Percentiles rank a stretch among this genome's conserved stretches.
These are phyloP conservation scores for Lithosia quadra DNA, from an alignment of 2,888 invertebrate genomes.

Conservation along the genomic window DNA sequence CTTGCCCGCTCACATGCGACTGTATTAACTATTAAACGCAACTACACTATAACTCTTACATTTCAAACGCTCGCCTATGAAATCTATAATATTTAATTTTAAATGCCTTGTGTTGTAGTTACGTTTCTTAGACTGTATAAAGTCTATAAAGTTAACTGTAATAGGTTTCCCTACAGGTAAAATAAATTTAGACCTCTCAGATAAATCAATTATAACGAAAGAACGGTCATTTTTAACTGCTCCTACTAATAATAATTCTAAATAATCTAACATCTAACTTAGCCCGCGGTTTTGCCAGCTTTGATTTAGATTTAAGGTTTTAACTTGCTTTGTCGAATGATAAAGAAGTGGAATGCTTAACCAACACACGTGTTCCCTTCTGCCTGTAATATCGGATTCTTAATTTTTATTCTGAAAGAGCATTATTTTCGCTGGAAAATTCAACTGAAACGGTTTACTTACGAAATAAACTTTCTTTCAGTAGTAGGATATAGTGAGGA, in stretches of 20 bases:
- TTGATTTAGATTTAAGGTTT: too few species aligned
- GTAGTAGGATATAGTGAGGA: too few species aligned
- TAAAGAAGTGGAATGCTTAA: too few species aligned
- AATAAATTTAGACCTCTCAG: background rate
- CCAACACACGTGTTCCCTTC: too few species aligned
- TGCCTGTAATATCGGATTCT: too few species aligned
- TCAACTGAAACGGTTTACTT: too few species aligned
- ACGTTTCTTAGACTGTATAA: background rate
- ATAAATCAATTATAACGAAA: background rate
- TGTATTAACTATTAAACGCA: slow-evolving; percentile 59
- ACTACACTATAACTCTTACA: slow-evolving; percentile 53
- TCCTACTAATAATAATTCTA: background rate
- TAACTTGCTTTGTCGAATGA: too few species aligned
- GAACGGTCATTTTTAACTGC: background rate
- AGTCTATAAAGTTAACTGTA: background rate
- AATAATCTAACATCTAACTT: too few species aligned
- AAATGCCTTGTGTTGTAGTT: slow-evolving; percentile 18
- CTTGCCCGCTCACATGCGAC: slow-evolving; percentile 67
- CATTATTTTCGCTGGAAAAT: too few species aligned
- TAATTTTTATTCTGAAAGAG: too few species aligned
- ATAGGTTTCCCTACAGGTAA: background rate
- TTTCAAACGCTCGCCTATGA: slow-evolving; percentile 43
- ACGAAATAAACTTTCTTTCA: too few species aligned
- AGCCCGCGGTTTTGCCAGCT: too few species aligned
- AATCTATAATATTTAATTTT: slow-evolving; percentile 38